Conservation (phyloP, 2,888 invertebrate genomes). For the Drosophila flavopinicola region DNA sequence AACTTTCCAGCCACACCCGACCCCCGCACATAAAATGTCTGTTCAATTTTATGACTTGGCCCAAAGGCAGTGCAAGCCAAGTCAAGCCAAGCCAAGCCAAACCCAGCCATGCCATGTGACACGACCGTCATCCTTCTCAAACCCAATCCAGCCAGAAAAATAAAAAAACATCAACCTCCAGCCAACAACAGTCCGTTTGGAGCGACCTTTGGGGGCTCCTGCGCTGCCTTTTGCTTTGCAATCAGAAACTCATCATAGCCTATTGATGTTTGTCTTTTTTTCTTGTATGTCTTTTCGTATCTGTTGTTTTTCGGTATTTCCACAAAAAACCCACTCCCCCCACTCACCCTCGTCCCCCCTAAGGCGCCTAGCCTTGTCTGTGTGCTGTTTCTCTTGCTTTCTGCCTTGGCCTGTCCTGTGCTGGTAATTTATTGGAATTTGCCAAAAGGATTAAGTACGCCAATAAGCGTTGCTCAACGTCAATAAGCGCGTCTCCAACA, state of each 20-base stretch:
- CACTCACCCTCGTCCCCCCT: background rate
- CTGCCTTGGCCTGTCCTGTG: constrained; percentile 34
- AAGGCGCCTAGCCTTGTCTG: constrained; percentile 6
- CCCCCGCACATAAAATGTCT: constrained; percentile 58
- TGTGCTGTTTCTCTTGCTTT: constrained; percentile 28
- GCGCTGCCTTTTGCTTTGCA: constrained; percentile 66
- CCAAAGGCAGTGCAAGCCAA: constrained; percentile 46
- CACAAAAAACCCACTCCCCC: background rate
- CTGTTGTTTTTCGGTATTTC: constrained; percentile 9
- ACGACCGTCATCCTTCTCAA: constrained; percentile 61
- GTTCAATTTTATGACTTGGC: constrained; percentile 78
- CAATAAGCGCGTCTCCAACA: constrained; percentile 60
- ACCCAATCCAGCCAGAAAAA: background rate
- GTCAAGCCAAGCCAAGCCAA: constrained; percentile 27
- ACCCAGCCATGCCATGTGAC: too few relatives aligned
- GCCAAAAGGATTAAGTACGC: constrained; percentile 80
- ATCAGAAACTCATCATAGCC: constrained; percentile 81
- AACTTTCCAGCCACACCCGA: constrained; percentile 35
- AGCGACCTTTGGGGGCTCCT: constrained; percentile 38
- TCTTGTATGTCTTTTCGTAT: constrained; percentile 7
- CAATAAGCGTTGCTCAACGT: constrained; percentile 79
- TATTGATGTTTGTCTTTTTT: constrained; percentile 70
- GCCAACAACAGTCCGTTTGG: constrained; percentile 29
- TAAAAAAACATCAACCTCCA: constrained; percentile 11
- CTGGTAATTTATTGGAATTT: constrained; percentile 79